Conservation (phyloP, 2,888 invertebrate genomes). For the Pterostichus niger region DNA sequence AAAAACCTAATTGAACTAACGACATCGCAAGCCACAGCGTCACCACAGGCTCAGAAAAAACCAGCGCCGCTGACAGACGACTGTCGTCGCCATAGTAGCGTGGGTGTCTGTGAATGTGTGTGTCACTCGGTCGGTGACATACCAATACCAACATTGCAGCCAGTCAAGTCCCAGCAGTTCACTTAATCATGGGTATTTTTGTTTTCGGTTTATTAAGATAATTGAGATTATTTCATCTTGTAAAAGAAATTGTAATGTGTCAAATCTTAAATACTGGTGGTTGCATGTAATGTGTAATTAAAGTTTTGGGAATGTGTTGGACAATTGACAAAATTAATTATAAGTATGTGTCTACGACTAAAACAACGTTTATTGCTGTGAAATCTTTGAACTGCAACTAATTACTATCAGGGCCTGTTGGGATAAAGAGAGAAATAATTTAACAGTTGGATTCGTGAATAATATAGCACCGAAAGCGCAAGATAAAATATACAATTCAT, state of each 20-base stretch:
- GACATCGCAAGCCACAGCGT: conserved; percentile 7
- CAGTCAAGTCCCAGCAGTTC: too few species aligned
- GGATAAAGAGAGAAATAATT: too few species aligned
- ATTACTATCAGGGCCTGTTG: too few species aligned
- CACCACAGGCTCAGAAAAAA: neutral
- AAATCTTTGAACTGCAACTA: too few species aligned
- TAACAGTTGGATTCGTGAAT: too few species aligned
- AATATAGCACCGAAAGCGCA: too few species aligned
- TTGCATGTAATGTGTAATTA: conserved; percentile 21
- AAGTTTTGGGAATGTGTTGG: conserved; percentile 32
- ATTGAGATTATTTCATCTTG: conserved; percentile 50
- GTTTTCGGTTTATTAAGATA: conserved; percentile 32
- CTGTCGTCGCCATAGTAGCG: conserved; percentile 26
- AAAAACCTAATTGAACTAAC: conserved; percentile 32
- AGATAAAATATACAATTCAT: too few species aligned
- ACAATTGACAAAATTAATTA: conserved; percentile 46
- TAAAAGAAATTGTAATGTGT: conserved; percentile 46
- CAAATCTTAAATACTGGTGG: conserved; percentile 46
- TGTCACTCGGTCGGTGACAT: too few species aligned
- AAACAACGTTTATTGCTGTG: too few species aligned
- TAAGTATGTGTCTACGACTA: neutral
- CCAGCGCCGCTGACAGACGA: conserved; percentile 27
- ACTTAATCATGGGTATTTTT: conserved; percentile 23
- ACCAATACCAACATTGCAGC: too few species aligned
- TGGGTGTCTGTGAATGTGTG: neutral